Conservation (phyloP, 2,888 invertebrate genomes). For the Podabrus alpinus region DNA sequence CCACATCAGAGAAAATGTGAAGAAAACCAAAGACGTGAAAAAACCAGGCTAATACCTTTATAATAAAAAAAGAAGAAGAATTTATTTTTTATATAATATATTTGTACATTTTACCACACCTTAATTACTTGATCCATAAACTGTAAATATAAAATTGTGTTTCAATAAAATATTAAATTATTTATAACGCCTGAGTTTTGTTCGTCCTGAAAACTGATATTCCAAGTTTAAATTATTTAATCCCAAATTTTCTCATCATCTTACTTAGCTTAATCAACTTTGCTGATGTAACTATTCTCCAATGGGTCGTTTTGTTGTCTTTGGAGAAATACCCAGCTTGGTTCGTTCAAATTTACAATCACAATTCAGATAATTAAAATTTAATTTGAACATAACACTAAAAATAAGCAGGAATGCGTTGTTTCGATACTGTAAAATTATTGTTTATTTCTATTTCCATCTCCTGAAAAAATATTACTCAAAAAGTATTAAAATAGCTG, state of each 20-base stretch:
- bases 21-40: too few relatives aligned
- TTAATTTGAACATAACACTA: neutral
- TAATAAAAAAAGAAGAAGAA: too few relatives aligned
- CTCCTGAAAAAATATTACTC: neutral
- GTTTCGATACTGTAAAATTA: too few relatives aligned
- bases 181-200: neutral
- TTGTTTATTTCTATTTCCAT: neutral
- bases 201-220: neutral
- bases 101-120: slow-evolving; percentile 13
- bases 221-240: neutral
- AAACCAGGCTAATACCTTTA: too few relatives aligned
- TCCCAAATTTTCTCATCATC: neutral
- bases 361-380: neutral
- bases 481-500: neutral
- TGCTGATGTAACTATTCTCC: neutral
- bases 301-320: neutral
- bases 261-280: neutral
- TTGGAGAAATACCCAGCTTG: neutral
- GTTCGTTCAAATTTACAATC: neutral
- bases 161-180: neutral
- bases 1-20: too few relatives aligned
- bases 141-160: neutral
- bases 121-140: neutral
- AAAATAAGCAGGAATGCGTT: neutral
- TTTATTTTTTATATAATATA: slow-evolving; percentile 5